Evolutionary conservation across 2,113 vertebrate genomes (phyloP).

Genomic region (Eidolon helvum): DNA sequence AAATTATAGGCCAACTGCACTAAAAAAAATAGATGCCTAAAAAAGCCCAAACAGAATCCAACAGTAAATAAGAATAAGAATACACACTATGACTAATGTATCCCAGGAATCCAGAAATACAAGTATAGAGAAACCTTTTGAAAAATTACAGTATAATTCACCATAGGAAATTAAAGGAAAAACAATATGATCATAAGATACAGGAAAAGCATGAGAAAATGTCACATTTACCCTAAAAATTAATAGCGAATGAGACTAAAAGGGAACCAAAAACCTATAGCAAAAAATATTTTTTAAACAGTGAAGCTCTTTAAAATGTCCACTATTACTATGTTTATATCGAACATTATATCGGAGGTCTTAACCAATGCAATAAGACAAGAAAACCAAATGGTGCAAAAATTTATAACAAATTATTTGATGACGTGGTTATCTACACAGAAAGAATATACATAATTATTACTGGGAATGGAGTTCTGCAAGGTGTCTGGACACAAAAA

Average conservation of each 20-base stretch:
- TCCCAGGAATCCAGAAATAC: not conserved
- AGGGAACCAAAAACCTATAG: not conserved
- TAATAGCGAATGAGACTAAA: not conserved
- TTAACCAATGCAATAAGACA: not conserved
- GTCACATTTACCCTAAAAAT: not conserved
- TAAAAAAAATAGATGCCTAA: not conserved
- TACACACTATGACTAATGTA: not conserved
- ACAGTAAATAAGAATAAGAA: not conserved
- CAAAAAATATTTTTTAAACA: not conserved
- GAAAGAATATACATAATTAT: slow-evolving; percentile 6
- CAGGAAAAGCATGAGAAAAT: not conserved
- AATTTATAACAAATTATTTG: not conserved
- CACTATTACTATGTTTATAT: not conserved
- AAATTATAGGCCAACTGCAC: not conserved
- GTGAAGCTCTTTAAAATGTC: slow-evolving; percentile 4
- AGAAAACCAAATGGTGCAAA: not conserved
- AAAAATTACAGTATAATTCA: not conserved
- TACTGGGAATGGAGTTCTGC: not conserved
- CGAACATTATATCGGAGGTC: not conserved
- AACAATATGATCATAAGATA: not conserved
- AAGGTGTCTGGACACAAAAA: not conserved
- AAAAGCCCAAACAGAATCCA: not conserved
- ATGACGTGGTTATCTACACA: not conserved
- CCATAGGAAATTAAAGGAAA: not conserved
- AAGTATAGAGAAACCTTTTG: not conserved